Conservation (phyloP, 2,113 vertebrate genomes). For the Eonycteris spelaea region DNA sequence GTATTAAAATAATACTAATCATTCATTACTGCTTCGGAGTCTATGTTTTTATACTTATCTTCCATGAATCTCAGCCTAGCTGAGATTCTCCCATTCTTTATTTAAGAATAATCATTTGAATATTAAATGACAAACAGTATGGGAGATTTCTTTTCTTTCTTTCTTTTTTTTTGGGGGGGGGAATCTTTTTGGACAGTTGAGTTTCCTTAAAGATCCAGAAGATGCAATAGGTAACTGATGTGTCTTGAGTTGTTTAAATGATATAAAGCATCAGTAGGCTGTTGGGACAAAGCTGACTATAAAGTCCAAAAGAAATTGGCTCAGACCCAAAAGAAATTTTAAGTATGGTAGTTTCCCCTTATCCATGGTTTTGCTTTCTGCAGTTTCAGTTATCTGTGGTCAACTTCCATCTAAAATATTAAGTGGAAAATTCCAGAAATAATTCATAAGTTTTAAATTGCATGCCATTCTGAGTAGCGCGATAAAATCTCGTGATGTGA, state of each 20-base stretch:
- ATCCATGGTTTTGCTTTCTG: not conserved
- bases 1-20: not conserved
- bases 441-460: not conserved
- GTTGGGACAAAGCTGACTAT: not conserved
- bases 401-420: not conserved
- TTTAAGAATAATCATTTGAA: not conserved
- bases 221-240: not conserved
- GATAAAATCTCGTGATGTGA: not conserved
- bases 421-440: not conserved
- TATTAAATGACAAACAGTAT: not conserved
- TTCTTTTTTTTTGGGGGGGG: not conserved
- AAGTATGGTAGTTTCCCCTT: not conserved
- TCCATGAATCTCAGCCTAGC: not conserved
- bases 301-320: not conserved
- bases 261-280: not conserved
- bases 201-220: not conserved
- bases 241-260: not conserved
- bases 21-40: not conserved
- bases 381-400: not conserved
- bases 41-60: not conserved
- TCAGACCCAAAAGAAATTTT: not conserved
- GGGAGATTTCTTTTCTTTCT: not conserved
- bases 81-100: not conserved
- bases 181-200: not conserved
- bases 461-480: not conserved